Percentiles rank a stretch among this genome's conserved stretches.
Conservation (phyloP, 2,888 invertebrate species). For the Xiphydria camelus region DNA sequence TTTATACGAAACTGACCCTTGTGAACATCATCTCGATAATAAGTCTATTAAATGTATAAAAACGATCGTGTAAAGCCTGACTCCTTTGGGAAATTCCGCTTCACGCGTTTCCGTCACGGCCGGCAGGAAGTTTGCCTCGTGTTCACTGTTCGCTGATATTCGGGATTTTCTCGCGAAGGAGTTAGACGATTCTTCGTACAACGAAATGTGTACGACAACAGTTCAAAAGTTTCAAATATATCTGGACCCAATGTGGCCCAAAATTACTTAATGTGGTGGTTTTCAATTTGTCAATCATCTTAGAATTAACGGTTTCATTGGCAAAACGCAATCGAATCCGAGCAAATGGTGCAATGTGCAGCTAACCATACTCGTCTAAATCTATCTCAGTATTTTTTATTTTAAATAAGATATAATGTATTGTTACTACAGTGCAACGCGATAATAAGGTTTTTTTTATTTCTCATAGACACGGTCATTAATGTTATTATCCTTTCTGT, state of each 20-base stretch:
- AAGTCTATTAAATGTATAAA: background rate
- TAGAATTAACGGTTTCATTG: background rate
- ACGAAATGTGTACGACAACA: slow-evolving; percentile 2
- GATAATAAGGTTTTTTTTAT: slow-evolving; percentile 1
- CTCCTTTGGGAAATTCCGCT: background rate
- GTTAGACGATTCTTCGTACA: background rate
- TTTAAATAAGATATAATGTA: background rate
- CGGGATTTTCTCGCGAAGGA: background rate
- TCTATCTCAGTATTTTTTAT: slow-evolving; percentile 6
- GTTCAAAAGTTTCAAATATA: slow-evolving; percentile 1
- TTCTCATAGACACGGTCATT: background rate
- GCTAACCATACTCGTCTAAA: background rate
- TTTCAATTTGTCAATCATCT: slow-evolving; percentile 1
- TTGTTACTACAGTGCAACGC: background rate
- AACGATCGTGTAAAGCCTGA: background rate
- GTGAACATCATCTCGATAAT: background rate
- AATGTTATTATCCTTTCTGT: background rate
- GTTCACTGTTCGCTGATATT: background rate
- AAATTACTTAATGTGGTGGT: slow-evolving; percentile 3
- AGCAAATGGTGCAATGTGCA: background rate
- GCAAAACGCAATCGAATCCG: background rate
- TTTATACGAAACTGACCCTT: slow-evolving; percentile 4
- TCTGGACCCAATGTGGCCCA: background rate
- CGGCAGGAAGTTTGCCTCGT: too few relatives aligned
- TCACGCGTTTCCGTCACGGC: too few relatives aligned